phyloP scores from a whole-genome alignment of 2,888 invertebrate species.

The Drosophila emarginata region DNA sequence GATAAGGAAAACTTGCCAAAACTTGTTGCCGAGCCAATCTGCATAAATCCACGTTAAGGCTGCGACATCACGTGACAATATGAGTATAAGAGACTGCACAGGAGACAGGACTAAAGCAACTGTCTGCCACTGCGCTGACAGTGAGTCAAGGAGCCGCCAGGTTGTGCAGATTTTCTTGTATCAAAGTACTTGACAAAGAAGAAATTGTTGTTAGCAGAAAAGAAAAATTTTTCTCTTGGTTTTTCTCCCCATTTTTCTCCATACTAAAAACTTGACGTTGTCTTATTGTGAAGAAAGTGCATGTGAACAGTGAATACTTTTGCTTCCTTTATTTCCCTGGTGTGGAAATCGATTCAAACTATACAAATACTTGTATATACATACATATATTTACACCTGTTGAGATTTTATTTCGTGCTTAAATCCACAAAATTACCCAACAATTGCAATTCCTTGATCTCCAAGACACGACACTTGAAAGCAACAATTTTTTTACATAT shows the following conservation, averaged over 20 bases:
- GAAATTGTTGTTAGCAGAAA: conserved; percentile 25
- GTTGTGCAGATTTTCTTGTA: conserved; percentile 2
- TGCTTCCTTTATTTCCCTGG: background rate
- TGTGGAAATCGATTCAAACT: background rate
- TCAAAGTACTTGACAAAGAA: conserved; percentile 14
- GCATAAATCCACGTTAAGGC: conserved; percentile 60
- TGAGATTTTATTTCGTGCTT: conserved; percentile 1
- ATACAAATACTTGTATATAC: background rate
- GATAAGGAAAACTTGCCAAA: conserved; percentile 27
- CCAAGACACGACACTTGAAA: conserved; percentile 27
- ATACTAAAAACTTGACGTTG: background rate
- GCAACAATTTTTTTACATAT: conserved; percentile 42
- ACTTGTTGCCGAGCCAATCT: conserved; percentile 56
- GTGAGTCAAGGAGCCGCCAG: conserved; percentile 12
- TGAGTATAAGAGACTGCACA: conserved; percentile 25
- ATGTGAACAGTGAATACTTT: background rate
- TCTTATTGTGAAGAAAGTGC: background rate
- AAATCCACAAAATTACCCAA: conserved; percentile 12
- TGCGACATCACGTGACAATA: conserved; percentile 47
- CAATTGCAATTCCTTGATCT: conserved; percentile 20
- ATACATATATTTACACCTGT: background rate
- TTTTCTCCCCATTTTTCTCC: background rate
- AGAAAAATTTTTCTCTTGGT: conserved; percentile 7
- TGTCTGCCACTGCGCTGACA: background rate
- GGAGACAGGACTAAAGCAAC: background rate